phyloP scores from a whole-genome alignment of 2,888 invertebrate genomes.

The Spodoptera picta region DNA sequence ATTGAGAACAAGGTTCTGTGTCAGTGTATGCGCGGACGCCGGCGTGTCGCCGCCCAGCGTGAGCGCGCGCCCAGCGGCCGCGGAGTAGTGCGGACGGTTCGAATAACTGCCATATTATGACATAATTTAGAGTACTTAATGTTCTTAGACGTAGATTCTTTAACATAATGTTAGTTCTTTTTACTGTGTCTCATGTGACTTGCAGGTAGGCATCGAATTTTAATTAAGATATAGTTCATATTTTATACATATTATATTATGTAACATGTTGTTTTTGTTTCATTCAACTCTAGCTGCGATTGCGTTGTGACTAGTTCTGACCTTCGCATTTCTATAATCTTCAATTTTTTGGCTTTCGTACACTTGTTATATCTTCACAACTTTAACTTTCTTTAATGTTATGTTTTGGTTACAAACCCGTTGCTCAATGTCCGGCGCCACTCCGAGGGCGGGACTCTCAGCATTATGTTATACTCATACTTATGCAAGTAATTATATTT shows the following conservation, averaged over 20 bases:
- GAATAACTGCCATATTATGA: conserved; percentile 89
- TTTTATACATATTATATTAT: conserved; percentile 47
- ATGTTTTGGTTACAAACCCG: conserved; percentile 74
- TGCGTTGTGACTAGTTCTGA: conserved; percentile 66
- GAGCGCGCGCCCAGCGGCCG: conserved; percentile 70
- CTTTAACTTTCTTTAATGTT: conserved; percentile 69
- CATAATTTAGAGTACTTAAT: conserved; percentile 85
- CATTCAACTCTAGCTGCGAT: conserved; percentile 66
- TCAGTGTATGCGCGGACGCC: conserved; percentile 38
- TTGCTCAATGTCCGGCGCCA: conserved; percentile 84
- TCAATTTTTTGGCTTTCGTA: conserved; percentile 68
- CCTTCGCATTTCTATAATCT: conserved; percentile 67
- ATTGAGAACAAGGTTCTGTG: conserved; percentile 83
- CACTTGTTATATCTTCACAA: conserved; percentile 85
- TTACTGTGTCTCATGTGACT: conserved; percentile 79
- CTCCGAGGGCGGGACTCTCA: conserved; percentile 74
- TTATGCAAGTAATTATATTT: conserved; percentile 81
- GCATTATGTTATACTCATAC: conserved; percentile 81
- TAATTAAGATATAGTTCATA: conserved; percentile 74
- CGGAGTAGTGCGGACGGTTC: conserved; percentile 85
- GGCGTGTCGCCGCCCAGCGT: conserved; percentile 67
- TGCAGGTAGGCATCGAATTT: conserved; percentile 84
- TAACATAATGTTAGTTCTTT: conserved; percentile 76
- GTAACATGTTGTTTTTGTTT: conserved; percentile 74
- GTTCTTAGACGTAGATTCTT: conserved; percentile 81